A percentile compares a stretch with the other conserved stretches of the same genome.
Evolutionary conservation across 1,140 invertebrate genomes (phyloP).

Genomic region (Heliconius congener): DNA sequence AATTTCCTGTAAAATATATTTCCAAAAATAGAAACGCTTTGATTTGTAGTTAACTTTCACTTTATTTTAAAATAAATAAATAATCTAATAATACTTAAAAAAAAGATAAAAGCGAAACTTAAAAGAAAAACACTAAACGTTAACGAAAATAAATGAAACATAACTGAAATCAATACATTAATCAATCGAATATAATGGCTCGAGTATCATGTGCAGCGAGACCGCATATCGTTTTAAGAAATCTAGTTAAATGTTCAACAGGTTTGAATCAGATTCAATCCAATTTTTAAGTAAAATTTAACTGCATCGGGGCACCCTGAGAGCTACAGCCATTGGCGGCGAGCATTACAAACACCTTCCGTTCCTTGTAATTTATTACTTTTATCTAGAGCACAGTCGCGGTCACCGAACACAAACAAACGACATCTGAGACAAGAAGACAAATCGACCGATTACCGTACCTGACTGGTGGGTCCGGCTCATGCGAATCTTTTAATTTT

Average conservation of each 20-base stretch:
- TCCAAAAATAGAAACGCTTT: no score
- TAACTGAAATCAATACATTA: conserved; percentile 4
- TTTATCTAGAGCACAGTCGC: conserved; percentile 76
- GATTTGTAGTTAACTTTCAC: no score
- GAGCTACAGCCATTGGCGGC: conserved; percentile 63
- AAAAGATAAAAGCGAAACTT: neutral
- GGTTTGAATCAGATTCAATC: conserved; percentile 3
- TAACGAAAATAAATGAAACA: neutral
- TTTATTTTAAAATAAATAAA: neutral
- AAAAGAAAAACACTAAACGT: neutral
- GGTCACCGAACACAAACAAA: conserved; percentile 77
- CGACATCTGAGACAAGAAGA: conserved; percentile 77
- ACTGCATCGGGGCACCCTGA: conserved; percentile 51
- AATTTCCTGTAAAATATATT: no score
- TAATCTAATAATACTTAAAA: neutral
- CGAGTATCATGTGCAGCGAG: neutral
- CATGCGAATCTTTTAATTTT: conserved; percentile 67
- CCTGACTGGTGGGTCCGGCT: conserved; percentile 69
- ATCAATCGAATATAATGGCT: neutral
- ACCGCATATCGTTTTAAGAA: conserved; percentile 15
- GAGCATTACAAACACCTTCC: conserved; percentile 73
- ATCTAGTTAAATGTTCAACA: conserved; percentile 10
- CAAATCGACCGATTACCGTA: conserved; percentile 80
- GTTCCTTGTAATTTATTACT: conserved; percentile 77
- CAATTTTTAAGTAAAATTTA: conserved; percentile 30